Conservation (phyloP, 2,113 vertebrate genomes). For the Pachycephala philippinensis region DNA sequence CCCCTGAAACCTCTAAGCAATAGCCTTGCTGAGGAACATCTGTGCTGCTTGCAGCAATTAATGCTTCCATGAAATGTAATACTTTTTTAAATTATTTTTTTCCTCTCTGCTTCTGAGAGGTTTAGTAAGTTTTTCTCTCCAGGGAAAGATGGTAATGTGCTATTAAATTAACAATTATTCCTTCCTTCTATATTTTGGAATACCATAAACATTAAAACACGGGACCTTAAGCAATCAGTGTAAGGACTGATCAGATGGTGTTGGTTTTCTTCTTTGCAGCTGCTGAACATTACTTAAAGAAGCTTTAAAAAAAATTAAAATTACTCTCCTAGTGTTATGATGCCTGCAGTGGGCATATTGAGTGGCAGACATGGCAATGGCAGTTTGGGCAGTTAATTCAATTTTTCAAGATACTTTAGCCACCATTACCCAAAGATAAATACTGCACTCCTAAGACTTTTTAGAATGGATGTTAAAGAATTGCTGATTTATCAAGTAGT, state of each 20-base stretch:
- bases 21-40: background rate
- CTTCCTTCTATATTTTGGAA: background rate
- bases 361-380: background rate
- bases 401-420: background rate
- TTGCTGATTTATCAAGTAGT: background rate
- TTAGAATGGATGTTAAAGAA: background rate
- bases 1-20: background rate
- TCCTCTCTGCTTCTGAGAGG: accelerated
- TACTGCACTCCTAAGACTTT: background rate
- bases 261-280: background rate
- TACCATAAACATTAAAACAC: background rate
- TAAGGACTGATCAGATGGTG: background rate
- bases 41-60: background rate
- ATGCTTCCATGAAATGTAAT: background rate
- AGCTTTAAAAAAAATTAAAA: background rate
- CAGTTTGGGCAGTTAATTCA: background rate
- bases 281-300: background rate
- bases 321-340: background rate
- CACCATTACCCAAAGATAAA: background rate
- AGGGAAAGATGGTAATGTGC: background rate
- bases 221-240: background rate
- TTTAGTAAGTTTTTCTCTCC: background rate
- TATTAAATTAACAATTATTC: background rate
- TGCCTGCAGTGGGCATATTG: background rate
- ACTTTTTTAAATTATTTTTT: background rate